Evolutionary conservation across 2,888 invertebrate species (phyloP), one percentile per base, ranked within the genome.

Genomic region (Horisme vitalbata): DNA sequence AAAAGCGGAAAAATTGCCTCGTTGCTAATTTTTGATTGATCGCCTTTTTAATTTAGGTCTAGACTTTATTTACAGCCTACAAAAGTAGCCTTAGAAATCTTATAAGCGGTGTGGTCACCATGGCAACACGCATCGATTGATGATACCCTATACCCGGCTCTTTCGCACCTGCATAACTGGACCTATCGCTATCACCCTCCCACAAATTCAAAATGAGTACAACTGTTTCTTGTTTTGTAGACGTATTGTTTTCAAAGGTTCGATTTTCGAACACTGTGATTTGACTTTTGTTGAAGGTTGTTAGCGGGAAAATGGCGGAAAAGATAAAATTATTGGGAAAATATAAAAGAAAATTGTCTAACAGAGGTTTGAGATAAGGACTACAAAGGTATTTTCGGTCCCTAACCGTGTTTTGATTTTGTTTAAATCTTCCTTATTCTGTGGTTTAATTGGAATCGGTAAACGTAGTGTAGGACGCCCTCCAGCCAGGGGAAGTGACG

Each of bases 61-160:
- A n/a, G n/a, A n/a, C n/a, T n/a, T n/a, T n/a, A 23, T 23, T 23
- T 11, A 26, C 26, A 11, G 6, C 11, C 3, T 26, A 11, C 2
- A 9, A 11, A 4, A 10, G 23, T 23, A 10, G 10, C 10, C 26
- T 11, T 26, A 26, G 11, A 26, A 26, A 26, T 26, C 26, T 26
- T 11, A 26, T 11, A 44, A 35, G 30, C 38, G 26, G 27, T 27
- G 39, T 45, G 13, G 81, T 80, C 63, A 41, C 75, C 71, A 82
- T 79, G 71, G 75, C 46, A 65, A 84, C 82, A 55, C 5, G 65
- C 65, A 84, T 84, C 85, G 85, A 83, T 84, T 81, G 79, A 63
- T 65, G 66, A 71, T 67, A 70, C 65, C 47, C 41, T 44, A 14
- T 34, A 27, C 44, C 60, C 51, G 8, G 68, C 71, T 48, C 55